Evolutionary conservation across 2,113 vertebrate genomes (phyloP), one percentile per base, ranked within the genome.

Genomic region (Oplegnathus fasciatus): DNA sequence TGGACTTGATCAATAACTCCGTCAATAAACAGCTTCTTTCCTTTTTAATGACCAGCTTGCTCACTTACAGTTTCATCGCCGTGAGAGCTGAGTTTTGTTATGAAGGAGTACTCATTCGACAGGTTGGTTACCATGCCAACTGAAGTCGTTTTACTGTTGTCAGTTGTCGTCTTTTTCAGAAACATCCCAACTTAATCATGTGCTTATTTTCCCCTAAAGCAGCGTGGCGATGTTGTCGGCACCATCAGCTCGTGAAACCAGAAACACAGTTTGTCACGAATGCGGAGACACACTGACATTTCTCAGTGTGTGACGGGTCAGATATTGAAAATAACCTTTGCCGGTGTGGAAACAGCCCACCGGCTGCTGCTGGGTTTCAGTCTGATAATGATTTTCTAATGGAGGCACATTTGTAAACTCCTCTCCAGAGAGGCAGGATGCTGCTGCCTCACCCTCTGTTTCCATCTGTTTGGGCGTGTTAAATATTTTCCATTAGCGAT

Each of bases 291-390:
- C 24, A 55, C 48, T 72, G 67, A 77, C 46, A 13, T 62, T 52
- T 86, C 52, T 54, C 67, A 28, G 84, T 1, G 30, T 81, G 84
- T 22, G 66, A 48, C 26, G 64, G 30, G 20, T 61, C 44, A 11
- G n/a, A 67, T 61, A 77, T 64, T 52, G 15, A 77, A 28, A 71
- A 57, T 30, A 72, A 76, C 54, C 74, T 20, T 17, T 24, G 48
- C 10, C 18, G 94, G 94, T 91, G 76, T 87, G 89, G 86, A 78
- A 93, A 26, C 66, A 89, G 82, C 84, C 89, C 50, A 75, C 85
- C 74, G 34, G 82, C 83, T 28, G 66, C 75, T 50, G 67, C 78
- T 10, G 67, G 37, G 61, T 14, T 72, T 37, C 75, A 66, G 28
- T 46, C 75, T 71, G 84, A 78, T 90, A 82, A 91, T 90, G 80